Percentiles rank a stretch among this genome's conserved stretches.
Conservation (phyloP, 2,113 vertebrate genomes). For the Archocentrus centrarchus region DNA sequence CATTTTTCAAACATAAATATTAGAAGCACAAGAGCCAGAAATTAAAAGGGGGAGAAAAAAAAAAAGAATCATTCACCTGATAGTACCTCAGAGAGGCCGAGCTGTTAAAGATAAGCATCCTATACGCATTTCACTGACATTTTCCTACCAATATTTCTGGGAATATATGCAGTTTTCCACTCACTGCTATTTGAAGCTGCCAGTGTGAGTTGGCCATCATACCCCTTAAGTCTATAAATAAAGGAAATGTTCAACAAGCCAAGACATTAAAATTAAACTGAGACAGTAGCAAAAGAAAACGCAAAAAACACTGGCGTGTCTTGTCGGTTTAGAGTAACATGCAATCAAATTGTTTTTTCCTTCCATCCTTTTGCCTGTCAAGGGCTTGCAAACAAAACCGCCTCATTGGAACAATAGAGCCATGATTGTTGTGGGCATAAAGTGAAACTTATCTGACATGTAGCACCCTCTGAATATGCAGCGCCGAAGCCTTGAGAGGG, state of each 20-base stretch:
- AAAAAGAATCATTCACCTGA: conserved; percentile 6
- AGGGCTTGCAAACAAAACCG: conserved; percentile 55
- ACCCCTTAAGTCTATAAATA: conserved; percentile 40
- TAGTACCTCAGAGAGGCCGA: not conserved
- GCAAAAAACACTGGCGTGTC: conserved; percentile 38
- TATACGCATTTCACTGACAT: conserved; percentile 49
- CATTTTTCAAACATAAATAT: not conserved
- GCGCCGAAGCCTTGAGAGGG: conserved; percentile 42
- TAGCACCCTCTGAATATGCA: conserved; percentile 36
- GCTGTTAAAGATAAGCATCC: conserved; percentile 33
- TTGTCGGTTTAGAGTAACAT: conserved; percentile 61
- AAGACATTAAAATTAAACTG: conserved; percentile 56
- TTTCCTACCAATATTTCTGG: conserved; percentile 53
- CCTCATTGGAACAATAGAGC: conserved; percentile 57
- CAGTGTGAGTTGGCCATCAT: conserved; percentile 25
- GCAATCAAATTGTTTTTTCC: conserved; percentile 64
- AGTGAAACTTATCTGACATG: conserved; percentile 67
- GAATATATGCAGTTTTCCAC: conserved; percentile 46
- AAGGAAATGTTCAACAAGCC: conserved; percentile 54
- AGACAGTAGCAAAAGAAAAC: conserved; percentile 54
- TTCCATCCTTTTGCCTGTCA: conserved; percentile 50
- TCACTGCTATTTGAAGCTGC: conserved; percentile 35
- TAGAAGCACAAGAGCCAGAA: not conserved
- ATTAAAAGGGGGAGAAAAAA: not conserved
- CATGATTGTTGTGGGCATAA: conserved; percentile 61